Evolutionary conservation across 2,888 invertebrate species (phyloP).

Genomic region (Melanostoma mellinum): DNA sequence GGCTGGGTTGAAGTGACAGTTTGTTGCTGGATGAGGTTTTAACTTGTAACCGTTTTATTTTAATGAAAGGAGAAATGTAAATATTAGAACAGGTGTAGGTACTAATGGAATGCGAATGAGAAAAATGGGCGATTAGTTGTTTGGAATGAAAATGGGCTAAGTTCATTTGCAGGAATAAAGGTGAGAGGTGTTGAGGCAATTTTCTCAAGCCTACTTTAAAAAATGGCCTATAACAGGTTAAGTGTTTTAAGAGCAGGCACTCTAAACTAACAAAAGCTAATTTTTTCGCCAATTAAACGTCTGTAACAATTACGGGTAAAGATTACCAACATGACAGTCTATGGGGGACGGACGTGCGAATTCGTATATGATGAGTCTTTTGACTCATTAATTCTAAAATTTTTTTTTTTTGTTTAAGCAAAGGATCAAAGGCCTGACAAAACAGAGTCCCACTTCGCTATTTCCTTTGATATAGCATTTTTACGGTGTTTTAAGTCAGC

Average conservation of each 20-base stretch:
- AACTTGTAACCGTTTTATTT: constrained; percentile 37
- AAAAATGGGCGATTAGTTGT: constrained; percentile 10
- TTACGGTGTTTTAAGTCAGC: no score
- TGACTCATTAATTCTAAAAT: no score
- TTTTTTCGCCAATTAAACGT: no score
- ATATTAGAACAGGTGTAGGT: constrained; percentile 31
- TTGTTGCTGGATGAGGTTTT: constrained; percentile 52
- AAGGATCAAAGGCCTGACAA: no score
- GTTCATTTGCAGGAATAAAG: neutral
- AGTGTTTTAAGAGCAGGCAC: neutral
- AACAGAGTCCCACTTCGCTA: no score
- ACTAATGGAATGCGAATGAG: constrained; percentile 23
- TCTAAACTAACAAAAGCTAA: neutral
- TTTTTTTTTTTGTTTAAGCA: no score
- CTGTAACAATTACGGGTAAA: no score
- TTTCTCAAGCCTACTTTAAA: constrained; percentile 6
- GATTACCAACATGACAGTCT: no score
- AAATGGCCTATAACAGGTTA: neutral
- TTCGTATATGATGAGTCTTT: no score
- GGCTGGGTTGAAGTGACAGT: constrained; percentile 53
- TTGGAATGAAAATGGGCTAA: constrained; percentile 18
- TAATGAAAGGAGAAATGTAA: constrained; percentile 2
- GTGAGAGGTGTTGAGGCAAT: constrained; percentile 28
- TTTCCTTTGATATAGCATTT: no score
- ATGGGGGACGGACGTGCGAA: no score